Conservation (phyloP, 1,140 invertebrate species). For the Cydia fagiglandana region DNA sequence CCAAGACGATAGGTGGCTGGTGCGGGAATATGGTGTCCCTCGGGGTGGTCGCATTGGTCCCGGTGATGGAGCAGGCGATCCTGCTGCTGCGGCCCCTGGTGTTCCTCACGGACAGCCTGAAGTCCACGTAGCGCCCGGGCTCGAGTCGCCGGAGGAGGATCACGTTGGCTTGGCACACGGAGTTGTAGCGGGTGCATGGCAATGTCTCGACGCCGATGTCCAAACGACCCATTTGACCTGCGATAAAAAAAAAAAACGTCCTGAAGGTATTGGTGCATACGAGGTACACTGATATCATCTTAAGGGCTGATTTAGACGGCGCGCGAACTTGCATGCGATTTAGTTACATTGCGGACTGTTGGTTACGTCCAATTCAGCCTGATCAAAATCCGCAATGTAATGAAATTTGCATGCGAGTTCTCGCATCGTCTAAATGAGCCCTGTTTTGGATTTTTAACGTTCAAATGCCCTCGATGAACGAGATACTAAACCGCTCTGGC, state of each 20-base stretch:
- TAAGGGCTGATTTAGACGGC: too few relatives aligned
- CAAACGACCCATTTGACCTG: conserved; percentile 83
- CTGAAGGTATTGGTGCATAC: too few relatives aligned
- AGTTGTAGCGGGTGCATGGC: conserved; percentile 90
- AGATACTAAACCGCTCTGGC: not conserved
- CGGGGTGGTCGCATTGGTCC: conserved; percentile 89
- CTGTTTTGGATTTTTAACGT: not conserved
- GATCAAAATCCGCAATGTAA: too few relatives aligned
- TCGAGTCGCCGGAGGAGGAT: conserved; percentile 86
- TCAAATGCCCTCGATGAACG: not conserved
- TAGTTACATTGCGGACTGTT: too few relatives aligned
- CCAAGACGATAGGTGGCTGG: conserved; percentile 87
- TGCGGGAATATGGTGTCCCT: conserved; percentile 91
- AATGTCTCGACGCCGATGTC: conserved; percentile 88
- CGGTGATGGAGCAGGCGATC: conserved; percentile 89
- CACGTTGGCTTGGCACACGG: conserved; percentile 91
- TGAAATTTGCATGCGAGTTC: too few relatives aligned
- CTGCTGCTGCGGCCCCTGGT: conserved; percentile 87
- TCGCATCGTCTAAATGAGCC: too few relatives aligned
- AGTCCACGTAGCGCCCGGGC: conserved; percentile 89
- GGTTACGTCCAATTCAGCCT: too few relatives aligned
- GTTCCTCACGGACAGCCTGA: conserved; percentile 87
- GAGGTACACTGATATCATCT: too few relatives aligned
- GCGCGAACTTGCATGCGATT: too few relatives aligned
- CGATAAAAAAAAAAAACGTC: conserved; percentile 6